Conservation (phyloP, 2,113 vertebrate species). For the Oryzias melastigma region DNA sequence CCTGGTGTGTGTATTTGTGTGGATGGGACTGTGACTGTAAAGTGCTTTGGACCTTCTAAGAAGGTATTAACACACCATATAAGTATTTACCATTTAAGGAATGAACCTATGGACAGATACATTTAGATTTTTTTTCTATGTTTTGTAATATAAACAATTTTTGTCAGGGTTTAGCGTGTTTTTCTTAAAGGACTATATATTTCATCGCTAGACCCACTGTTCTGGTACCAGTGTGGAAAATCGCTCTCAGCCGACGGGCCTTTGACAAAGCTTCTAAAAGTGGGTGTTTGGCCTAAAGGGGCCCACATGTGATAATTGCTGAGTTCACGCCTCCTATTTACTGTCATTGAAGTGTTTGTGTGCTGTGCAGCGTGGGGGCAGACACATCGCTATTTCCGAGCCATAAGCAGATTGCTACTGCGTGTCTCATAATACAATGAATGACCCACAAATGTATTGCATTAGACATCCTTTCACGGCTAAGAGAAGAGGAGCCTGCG, state of each 20-base stretch:
- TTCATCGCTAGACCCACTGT: conserved; percentile 3
- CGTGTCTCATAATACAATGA: neutral
- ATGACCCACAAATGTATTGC: conserved; percentile 3
- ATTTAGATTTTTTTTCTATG: no score
- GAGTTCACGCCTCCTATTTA: conserved; percentile 33
- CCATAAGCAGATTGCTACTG: conserved; percentile 7
- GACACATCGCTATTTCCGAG: conserved; percentile 18
- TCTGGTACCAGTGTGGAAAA: conserved; percentile 19
- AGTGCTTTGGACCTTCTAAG: no score
- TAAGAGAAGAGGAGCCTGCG: neutral
- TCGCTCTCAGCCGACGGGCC: conserved; percentile 12
- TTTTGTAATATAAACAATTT: no score
- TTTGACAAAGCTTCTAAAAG: conserved; percentile 33
- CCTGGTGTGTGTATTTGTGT: no score
- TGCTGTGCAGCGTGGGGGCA: conserved; percentile 6
- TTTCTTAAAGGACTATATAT: neutral
- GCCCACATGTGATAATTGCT: conserved; percentile 20
- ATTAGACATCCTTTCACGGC: neutral
- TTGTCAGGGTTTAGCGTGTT: no score
- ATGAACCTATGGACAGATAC: no score
- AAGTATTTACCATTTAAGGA: no score
- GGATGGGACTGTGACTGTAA: no score
- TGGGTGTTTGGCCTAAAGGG: conserved; percentile 26
- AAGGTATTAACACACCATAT: no score
- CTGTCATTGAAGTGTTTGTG: conserved; percentile 22